Base-by-base conservation (phyloP, 92 coral and sea anemone genomes). In the Porites rus region DNA sequence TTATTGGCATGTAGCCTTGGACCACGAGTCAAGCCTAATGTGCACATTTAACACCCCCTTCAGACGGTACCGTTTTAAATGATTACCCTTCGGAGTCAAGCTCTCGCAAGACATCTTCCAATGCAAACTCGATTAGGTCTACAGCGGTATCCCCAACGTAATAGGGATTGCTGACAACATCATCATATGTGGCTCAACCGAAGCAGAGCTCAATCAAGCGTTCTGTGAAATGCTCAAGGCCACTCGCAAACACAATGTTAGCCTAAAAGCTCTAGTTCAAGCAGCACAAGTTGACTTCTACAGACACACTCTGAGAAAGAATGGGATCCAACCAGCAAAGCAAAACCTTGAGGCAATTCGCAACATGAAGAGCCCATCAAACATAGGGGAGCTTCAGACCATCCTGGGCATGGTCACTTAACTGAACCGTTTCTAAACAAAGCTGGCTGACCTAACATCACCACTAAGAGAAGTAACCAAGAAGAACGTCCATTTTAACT, bases 321-420 rank as follows among this genome's bases (percentile, higher is more conserved):
- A 81, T 24, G 84, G 95, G 65, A 89, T 92, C 58, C 77, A 73
- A 56, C 89, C 96, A 20, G 90, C 87, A 13, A 62, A 46, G 22
- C 92, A 91, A 63, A 91, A 91, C 74, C 89, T 93, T 10, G 92
- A 90, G 1, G 96, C 93, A 68, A 67, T 93, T n/a, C 77, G 76
- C 54, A 87, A 87, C 54, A 83, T 90, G 18, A 67, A 85, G 67
- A 75, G 79, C 43, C 92, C 90, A 12, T 38, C 85, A 65, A 83
- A 92, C 74, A 82, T 69, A 6, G 77, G 76, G 61, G 91, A 89
- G 89, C 85, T 92, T 14, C 91, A 73, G 25, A 56, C 93, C 58
- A 59, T 89, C 53, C 93, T 92, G 18, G 92, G 91, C 28, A 80
- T 68, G 65, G 65, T 80, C 7, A 80, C 85, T 13, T 80, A 66